phyloP scores from a whole-genome alignment of 2,797 vertebrate species.

The Bovichtus variegatus region DNA sequence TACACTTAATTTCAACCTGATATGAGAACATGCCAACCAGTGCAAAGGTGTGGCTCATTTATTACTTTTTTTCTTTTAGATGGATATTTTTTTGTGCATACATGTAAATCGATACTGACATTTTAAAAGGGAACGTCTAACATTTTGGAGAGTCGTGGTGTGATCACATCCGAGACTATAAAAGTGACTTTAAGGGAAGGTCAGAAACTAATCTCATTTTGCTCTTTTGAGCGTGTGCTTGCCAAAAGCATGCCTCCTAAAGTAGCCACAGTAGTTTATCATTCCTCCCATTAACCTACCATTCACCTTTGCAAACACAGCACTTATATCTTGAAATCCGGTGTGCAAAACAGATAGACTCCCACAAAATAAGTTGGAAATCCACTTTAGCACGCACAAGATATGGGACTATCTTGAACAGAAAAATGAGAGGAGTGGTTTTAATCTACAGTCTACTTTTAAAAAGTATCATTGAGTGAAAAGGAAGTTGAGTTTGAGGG shows the following conservation, averaged over 20 bases:
- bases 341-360: constrained; percentile 39
- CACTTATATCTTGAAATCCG: constrained; percentile 55
- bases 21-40: neutral
- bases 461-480: neutral
- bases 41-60: neutral
- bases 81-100: neutral
- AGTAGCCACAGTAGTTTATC: constrained; percentile 67
- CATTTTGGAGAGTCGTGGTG: constrained; percentile 27
- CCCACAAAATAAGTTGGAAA: constrained; percentile 43
- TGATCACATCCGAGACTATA: constrained; percentile 28
- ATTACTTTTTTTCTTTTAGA: neutral
- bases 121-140: constrained; percentile 41
- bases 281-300: constrained; percentile 72
- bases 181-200: constrained; percentile 64
- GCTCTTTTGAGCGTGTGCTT: constrained; percentile 34
- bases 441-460: constrained; percentile 29
- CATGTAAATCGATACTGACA: constrained; percentile 8
- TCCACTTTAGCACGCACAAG: constrained; percentile 27
- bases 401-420: constrained; percentile 47
- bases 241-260: constrained; percentile 57
- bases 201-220: constrained; percentile 63
- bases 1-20: neutral
- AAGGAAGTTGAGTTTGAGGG: neutral
- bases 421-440: constrained; percentile 37
- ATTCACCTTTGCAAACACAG: constrained; percentile 71